Percentiles rank a stretch among this genome's conserved stretches.
These are phyloP conservation scores for Archaeoteleia sp. DNA, from an alignment of 2,888 invertebrate species.

Conservation along the genomic window DNA sequence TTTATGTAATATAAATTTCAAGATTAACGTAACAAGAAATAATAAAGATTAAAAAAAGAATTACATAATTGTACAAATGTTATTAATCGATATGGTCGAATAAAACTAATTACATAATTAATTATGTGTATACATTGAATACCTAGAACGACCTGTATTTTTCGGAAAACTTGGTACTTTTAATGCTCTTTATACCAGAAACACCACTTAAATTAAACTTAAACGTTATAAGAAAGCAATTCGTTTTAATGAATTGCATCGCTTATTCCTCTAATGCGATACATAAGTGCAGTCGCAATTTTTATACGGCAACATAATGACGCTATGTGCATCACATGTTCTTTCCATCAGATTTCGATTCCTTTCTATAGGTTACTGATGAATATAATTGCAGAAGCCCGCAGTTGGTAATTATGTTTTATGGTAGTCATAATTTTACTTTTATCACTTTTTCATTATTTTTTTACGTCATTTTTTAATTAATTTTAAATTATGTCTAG, in stretches of 20 bases:
- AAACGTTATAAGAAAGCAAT: constrained; percentile 47
- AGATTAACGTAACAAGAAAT: no score
- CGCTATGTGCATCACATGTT: constrained; percentile 33
- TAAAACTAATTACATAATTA: not conserved
- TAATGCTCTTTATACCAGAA: constrained; percentile 40
- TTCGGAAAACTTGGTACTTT: constrained; percentile 19
- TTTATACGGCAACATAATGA: constrained; percentile 34
- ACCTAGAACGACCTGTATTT: not conserved
- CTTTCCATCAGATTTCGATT: constrained; percentile 36
- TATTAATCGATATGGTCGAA: no score
- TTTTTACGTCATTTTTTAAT: not conserved
- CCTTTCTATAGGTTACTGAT: constrained; percentile 18
- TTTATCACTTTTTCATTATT: not conserved
- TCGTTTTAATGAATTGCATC: constrained; percentile 46
- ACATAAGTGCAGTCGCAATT: constrained; percentile 34
- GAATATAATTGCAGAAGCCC: constrained; percentile 27
- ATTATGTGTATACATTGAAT: not conserved
- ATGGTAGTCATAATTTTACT: constrained; percentile 8
- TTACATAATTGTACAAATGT: not conserved
- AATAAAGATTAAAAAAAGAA: constrained; percentile 21
- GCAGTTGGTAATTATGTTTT: constrained; percentile 27
- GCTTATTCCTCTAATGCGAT: constrained; percentile 35
- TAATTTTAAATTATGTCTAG: not conserved
- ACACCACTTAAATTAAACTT: constrained; percentile 34
- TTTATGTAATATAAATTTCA: no score